Evolutionary conservation across 1,140 invertebrate species (phyloP).

Genomic region (Atta texana): DNA sequence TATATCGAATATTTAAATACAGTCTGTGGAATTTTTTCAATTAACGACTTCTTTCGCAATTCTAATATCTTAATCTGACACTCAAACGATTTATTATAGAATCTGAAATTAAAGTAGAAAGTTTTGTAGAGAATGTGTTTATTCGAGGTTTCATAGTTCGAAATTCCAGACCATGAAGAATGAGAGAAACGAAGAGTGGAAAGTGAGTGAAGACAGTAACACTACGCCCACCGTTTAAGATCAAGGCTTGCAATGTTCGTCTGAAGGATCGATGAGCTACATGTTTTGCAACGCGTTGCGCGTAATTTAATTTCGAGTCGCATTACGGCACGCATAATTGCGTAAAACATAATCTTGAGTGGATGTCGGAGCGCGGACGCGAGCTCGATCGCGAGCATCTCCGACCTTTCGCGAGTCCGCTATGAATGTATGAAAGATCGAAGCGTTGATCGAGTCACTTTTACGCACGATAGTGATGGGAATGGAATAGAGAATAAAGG

Average conservation of each 20-base stretch:
- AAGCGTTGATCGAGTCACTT: background rate
- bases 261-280: conserved; percentile 4
- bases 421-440: conserved; percentile 42
- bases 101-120: conserved; percentile 17
- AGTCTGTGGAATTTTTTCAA: background rate
- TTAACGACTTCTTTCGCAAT: background rate
- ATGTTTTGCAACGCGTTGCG: conserved; percentile 15
- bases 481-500: conserved; percentile 52
- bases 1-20: background rate
- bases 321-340: conserved; percentile 52
- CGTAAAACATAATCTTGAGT: conserved; percentile 54
- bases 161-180: conserved; percentile 7
- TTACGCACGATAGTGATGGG: background rate
- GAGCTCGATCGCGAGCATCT: conserved; percentile 44
- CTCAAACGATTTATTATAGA: background rate
- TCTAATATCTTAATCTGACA: background rate
- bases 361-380: conserved; percentile 2
- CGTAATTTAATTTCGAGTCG: conserved; percentile 55
- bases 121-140: background rate
- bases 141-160: background rate
- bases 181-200: background rate
- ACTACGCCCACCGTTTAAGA: conserved; percentile 43
- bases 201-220: conserved; percentile 9
- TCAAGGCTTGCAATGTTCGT: conserved; percentile 31
- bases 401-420: conserved; percentile 59